Evolutionary conservation across 2,888 invertebrate genomes (phyloP), one percentile per base, ranked within the genome.

Genomic region (Xylophagus ater): DNA sequence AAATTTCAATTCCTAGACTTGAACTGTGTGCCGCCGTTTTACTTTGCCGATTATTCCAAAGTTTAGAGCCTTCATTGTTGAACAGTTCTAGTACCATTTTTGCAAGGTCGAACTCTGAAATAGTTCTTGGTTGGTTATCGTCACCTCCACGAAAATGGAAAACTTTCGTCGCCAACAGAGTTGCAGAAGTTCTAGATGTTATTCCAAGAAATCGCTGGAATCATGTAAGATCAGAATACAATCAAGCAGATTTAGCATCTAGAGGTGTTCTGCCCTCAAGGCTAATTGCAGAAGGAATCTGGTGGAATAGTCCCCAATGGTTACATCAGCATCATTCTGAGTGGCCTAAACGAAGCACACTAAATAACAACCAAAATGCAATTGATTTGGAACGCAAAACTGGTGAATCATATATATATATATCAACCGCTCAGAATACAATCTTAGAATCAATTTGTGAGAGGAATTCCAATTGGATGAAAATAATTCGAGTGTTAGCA

Each of bases 291-390:
- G 8, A 28, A 10, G 17, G 13, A 4, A 13, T 24, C 12, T 36
- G 36, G 28, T 36, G 36, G 36, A 15, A 15, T 13, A 25, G 25
- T 10, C 34, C 25, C 44, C 5, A 25, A 42, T 45, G 43, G 45
- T 66, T 49, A 57, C 6, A 30, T 8, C 3, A n/a, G 20, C 32
- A n/a, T 13, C 13, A 8, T 19, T 12, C 20, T 6, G 19, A 32
- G 20, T 20, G 32, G 20, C 32, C 32, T 6, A 23, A 9, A 20
- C n/a, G n/a, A n/a, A n/a, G n/a, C n/a, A n/a, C n/a, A n/a, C n/a
- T n/a, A n/a, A n/a, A n/a, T n/a, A n/a, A n/a, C n/a, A n/a, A n/a
- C n/a, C n/a, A n/a, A n/a, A n/a, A n/a, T n/a, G n/a, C n/a, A n/a
- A n/a, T n/a, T n/a, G n/a, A n/a, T n/a, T n/a, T n/a, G n/a, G n/a